Evolutionary conservation across 2,888 invertebrate species (phyloP).

Genomic region (Pollenia labialis): DNA sequence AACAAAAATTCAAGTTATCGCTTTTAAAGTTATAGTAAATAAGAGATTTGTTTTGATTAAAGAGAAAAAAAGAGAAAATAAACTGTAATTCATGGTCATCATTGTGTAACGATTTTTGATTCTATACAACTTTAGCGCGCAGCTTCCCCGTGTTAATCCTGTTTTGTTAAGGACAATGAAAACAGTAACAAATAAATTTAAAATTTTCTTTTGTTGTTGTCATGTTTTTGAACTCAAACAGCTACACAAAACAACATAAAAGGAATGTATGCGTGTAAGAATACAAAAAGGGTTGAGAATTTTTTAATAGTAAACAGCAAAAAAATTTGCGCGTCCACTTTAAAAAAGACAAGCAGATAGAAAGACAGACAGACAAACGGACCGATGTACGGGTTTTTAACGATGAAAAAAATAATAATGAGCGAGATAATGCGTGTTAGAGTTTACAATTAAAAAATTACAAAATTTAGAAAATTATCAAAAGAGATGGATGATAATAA

Average conservation of each 20-base stretch:
- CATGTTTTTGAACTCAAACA: constrained; percentile 30
- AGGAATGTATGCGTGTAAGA: neutral
- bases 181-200: constrained; percentile 64
- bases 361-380: neutral
- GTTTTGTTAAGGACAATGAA: constrained; percentile 59
- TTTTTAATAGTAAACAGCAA: constrained; percentile 7
- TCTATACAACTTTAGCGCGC: constrained; percentile 17
- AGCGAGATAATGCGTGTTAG: constrained; percentile 66
- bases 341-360: constrained; percentile 27
- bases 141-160: constrained; percentile 62
- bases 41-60: constrained; percentile 39
- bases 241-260: constrained; percentile 5
- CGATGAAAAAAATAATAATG: constrained; percentile 35
- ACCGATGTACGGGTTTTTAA: neutral
- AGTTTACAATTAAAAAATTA: constrained; percentile 64
- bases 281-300: constrained; percentile 65
- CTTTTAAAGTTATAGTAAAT: neutral
- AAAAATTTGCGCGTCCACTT: constrained; percentile 68
- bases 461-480: constrained; percentile 21
- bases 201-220: constrained; percentile 46
- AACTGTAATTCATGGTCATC: constrained; percentile 57
- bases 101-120: constrained; percentile 54
- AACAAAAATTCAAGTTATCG: no score
- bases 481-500: neutral
- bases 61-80: constrained; percentile 33